A percentile compares a stretch with the other conserved stretches of the same genome.
These are phyloP conservation scores for Hyaena hyaena DNA, from an alignment of 2,113 vertebrate species.

Conservation along the genomic window DNA sequence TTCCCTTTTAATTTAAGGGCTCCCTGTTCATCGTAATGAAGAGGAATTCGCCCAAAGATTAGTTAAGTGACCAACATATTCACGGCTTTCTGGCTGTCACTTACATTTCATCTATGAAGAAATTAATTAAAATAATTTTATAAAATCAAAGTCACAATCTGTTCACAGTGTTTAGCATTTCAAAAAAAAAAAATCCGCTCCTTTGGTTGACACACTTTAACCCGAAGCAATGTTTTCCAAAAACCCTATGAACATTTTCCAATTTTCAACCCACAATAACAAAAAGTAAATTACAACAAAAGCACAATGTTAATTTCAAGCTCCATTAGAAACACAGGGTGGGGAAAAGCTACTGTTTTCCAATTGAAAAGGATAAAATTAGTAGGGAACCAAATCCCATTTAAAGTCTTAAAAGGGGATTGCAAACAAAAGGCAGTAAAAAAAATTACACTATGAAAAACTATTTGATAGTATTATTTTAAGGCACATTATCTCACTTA, in stretches of 20 bases:
- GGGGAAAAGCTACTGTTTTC: constrained; percentile 63
- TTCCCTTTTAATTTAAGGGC: neutral
- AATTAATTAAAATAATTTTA: constrained; percentile 33
- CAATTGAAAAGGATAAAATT: constrained; percentile 67
- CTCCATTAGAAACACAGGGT: constrained; percentile 75
- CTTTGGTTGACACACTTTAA: constrained; percentile 40
- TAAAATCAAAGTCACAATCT: neutral
- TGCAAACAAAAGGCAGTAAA: constrained; percentile 42
- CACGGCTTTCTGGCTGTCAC: neutral
- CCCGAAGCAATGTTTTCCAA: constrained; percentile 33
- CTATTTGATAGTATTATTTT: constrained; percentile 65
- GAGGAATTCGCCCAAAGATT: neutral
- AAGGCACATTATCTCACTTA: constrained; percentile 78
- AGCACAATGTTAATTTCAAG: constrained; percentile 77
- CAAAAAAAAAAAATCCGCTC: neutral
- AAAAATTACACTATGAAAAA: constrained; percentile 65
- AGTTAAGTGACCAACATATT: neutral
- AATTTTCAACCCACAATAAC: constrained; percentile 44
- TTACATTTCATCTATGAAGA: neutral
- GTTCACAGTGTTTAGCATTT: neutral
- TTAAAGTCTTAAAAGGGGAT: constrained; percentile 59
- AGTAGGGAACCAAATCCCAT: constrained; percentile 52
- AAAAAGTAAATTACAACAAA: constrained; percentile 70
- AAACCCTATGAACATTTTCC: constrained; percentile 43
- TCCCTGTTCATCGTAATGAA: neutral